These are phyloP conservation scores for Biston stratarius DNA, from an alignment of 2,888 invertebrate genomes.

Conservation along the genomic window DNA sequence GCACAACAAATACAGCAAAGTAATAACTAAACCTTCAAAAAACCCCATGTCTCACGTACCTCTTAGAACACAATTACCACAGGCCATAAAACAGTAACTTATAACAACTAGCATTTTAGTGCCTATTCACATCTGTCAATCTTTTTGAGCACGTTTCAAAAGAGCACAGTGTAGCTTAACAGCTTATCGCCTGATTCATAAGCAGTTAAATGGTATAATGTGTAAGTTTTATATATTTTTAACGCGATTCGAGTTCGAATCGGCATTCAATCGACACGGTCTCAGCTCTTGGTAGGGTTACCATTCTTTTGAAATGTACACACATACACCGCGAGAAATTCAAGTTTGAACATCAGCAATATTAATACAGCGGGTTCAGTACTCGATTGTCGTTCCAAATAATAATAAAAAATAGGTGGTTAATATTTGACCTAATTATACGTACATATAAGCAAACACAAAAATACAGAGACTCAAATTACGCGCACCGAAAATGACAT, in stretches of 20 bases:
- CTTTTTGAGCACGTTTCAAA: constrained; percentile 28
- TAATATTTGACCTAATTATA: no score
- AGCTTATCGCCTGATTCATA: constrained; percentile 43
- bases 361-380: no score
- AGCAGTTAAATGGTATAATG: constrained; percentile 44
- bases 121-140: constrained; percentile 33
- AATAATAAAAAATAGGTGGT: no score
- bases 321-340: not conserved
- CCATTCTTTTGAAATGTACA: not conserved
- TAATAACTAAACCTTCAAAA: constrained; percentile 17
- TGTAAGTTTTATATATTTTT: constrained; percentile 47
- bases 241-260: constrained; percentile 39
- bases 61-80: constrained; percentile 28
- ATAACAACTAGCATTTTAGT: constrained; percentile 22
- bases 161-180: constrained; percentile 33
- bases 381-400: no score
- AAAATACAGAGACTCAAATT: no score
- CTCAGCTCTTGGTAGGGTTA: not conserved
- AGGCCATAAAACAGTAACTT: constrained; percentile 25
- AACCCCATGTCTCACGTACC: constrained; percentile 25
- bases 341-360: no score
- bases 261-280: constrained; percentile 40
- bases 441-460: no score
- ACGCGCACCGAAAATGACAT: no score
- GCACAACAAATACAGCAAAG: no score